Percentiles rank a stretch among this genome's conserved stretches.
These are phyloP conservation scores for Bellardia pandia DNA, from an alignment of 2,888 invertebrate genomes.

Conservation along the genomic window DNA sequence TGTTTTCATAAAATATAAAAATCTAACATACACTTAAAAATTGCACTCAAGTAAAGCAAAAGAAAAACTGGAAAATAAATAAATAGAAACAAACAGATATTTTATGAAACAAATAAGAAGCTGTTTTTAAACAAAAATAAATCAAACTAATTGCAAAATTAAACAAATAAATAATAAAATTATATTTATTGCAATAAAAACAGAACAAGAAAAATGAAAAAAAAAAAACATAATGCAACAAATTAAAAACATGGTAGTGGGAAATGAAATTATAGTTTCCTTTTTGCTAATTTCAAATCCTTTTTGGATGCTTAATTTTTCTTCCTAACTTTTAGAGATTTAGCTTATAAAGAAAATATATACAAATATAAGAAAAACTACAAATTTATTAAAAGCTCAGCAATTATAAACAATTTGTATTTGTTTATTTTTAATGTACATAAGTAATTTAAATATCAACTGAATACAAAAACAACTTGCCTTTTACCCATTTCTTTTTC, in stretches of 20 bases:
- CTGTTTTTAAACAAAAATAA: slow-evolving; percentile 51
- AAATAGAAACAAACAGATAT: slow-evolving; percentile 49
- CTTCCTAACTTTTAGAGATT: slow-evolving; percentile 21
- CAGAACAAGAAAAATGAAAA: background rate
- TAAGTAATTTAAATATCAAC: slow-evolving; percentile 47
- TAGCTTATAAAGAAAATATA: background rate
- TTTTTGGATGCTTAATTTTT: slow-evolving; percentile 18
- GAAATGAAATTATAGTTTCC: slow-evolving; percentile 67
- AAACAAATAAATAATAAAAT: slow-evolving; percentile 72
- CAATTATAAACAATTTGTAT: slow-evolving; percentile 72
- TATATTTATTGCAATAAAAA: slow-evolving; percentile 65
- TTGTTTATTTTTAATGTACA: slow-evolving; percentile 63
- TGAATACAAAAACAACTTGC: slow-evolving; percentile 25
- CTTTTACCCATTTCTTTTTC: slow-evolving; percentile 13
- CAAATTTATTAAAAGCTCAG: slow-evolving; percentile 62
- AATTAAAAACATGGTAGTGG: slow-evolving; percentile 24
- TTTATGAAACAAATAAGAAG: slow-evolving; percentile 52
- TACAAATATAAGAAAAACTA: background rate
- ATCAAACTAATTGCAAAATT: slow-evolving; percentile 73
- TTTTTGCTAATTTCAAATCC: slow-evolving; percentile 56
- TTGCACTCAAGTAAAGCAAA: slow-evolving; percentile 57
- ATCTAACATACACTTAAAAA: slow-evolving; percentile 54
- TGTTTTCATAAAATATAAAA: slow-evolving; percentile 25
- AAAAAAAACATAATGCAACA: slow-evolving; percentile 17
- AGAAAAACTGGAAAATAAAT: background rate